These are phyloP conservation scores for Linyphia triangularis DNA, from an alignment of 2,888 invertebrate genomes.

Conservation along the genomic window DNA sequence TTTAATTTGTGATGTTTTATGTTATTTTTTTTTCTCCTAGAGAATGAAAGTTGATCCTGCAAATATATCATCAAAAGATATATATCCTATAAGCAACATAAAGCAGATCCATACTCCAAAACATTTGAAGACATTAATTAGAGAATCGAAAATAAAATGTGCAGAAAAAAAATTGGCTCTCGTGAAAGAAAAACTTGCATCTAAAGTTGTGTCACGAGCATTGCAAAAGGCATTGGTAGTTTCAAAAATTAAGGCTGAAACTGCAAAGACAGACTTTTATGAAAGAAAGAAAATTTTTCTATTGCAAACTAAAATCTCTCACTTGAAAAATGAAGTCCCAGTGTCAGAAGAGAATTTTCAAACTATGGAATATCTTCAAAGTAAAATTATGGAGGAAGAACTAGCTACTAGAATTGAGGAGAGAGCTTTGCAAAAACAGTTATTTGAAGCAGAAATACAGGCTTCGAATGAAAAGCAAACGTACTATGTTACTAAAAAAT, in stretches of 20 bases:
- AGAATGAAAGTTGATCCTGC: no score
- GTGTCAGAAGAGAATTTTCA: not conserved
- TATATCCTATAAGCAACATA: no score
- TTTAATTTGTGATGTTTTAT: no score
- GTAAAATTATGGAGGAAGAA: not conserved
- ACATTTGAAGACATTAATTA: no score
- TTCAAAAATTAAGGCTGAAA: not conserved
- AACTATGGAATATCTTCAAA: not conserved
- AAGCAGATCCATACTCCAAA: no score
- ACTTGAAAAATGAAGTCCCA: not conserved
- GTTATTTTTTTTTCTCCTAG: no score
- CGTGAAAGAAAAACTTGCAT: not conserved
- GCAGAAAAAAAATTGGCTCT: not conserved
- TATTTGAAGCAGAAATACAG: not conserved
- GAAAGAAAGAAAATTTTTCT: not conserved
- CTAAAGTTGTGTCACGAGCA: not conserved
- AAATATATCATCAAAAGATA: no score
- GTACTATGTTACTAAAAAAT: not conserved
- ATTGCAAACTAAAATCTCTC: not conserved
- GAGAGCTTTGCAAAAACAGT: not conserved
- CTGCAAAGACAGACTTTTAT: slow-evolving; percentile 1
- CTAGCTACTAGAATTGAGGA: slow-evolving; percentile 4
- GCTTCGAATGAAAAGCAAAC: not conserved
- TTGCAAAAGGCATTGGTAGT: slow-evolving; percentile 1
- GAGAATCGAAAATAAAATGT: no score